These are phyloP conservation scores for Malacoctenus gilli DNA, from an alignment of 2,797 vertebrate species.

Conservation along the genomic window DNA sequence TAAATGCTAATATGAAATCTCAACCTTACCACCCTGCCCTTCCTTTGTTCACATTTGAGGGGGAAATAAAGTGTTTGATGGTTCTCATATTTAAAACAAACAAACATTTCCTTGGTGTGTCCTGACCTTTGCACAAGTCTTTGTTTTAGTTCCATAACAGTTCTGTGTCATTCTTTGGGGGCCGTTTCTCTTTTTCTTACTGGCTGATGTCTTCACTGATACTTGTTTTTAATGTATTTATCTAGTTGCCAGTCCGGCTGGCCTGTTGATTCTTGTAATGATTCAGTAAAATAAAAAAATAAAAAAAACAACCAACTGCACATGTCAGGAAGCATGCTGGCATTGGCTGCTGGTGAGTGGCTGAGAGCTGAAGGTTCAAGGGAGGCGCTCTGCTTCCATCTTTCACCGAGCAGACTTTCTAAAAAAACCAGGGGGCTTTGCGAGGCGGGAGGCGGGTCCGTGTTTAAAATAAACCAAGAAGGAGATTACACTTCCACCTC, in stretches of 20 bases:
- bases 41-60: too few relatives aligned
- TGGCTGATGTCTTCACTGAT: neutral
- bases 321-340: conserved; percentile 87
- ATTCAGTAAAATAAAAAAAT: conserved; percentile 56
- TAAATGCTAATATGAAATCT: too few relatives aligned
- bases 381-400: conserved; percentile 64
- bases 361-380: conserved; percentile 85
- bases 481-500: conserved; percentile 52
- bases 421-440: conserved; percentile 35
- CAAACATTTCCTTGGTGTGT: too few relatives aligned
- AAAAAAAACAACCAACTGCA: conserved; percentile 26
- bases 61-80: neutral
- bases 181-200: neutral
- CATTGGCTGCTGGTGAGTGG: conserved; percentile 91
- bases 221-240: neutral
- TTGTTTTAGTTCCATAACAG: too few relatives aligned
- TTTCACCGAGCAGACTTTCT: conserved; percentile 42
- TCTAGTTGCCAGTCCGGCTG: conserved; percentile 2
- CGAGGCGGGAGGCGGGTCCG: conserved; percentile 53
- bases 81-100: neutral
- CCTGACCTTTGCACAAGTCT: too few relatives aligned
- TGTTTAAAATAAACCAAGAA: conserved; percentile 48
- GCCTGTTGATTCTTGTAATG: conserved; percentile 43
- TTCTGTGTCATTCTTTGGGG: neutral
- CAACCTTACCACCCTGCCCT: too few relatives aligned